phyloP scores from a whole-genome alignment of 2,888 invertebrate species.

The Lathronympha strigana region DNA sequence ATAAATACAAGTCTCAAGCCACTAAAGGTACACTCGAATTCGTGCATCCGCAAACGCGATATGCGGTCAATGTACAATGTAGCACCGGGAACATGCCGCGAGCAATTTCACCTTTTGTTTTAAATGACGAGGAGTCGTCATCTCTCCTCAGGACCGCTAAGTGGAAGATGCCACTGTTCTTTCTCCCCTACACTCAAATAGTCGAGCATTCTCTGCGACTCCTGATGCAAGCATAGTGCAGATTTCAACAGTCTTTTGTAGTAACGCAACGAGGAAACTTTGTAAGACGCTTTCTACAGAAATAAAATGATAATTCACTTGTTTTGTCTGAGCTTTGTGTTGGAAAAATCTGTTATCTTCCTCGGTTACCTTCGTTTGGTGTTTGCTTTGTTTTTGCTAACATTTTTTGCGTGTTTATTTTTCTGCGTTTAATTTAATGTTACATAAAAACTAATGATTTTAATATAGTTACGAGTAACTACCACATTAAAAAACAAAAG shows the following conservation, averaged over 20 bases:
- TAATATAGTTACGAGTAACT: too few species aligned
- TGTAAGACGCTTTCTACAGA: conserved; percentile 34
- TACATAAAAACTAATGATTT: too few species aligned
- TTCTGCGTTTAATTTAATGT: background rate
- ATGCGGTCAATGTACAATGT: conserved; percentile 71
- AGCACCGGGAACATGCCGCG: conserved; percentile 60
- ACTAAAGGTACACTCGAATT: background rate
- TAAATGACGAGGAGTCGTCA: conserved; percentile 73
- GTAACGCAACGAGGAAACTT: conserved; percentile 49
- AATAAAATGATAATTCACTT: conserved; percentile 40
- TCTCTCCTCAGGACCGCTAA: conserved; percentile 62
- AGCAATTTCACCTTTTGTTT: conserved; percentile 78
- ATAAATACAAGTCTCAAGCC: background rate
- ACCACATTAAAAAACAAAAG: too few species aligned
- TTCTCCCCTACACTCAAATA: conserved; percentile 66
- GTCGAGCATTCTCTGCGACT: conserved; percentile 67
- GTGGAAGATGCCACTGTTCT: conserved; percentile 74
- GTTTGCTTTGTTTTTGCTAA: conserved; percentile 2
- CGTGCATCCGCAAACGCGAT: conserved; percentile 50
- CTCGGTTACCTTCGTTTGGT: conserved; percentile 17
- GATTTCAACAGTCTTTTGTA: conserved; percentile 76
- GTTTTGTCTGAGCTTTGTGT: conserved; percentile 35
- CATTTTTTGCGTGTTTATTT: background rate
- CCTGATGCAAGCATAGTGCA: conserved; percentile 65
- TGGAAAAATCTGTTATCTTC: conserved; percentile 21